phyloP scores from a whole-genome alignment of 2,888 invertebrate genomes.

The Morpho deidamia region DNA sequence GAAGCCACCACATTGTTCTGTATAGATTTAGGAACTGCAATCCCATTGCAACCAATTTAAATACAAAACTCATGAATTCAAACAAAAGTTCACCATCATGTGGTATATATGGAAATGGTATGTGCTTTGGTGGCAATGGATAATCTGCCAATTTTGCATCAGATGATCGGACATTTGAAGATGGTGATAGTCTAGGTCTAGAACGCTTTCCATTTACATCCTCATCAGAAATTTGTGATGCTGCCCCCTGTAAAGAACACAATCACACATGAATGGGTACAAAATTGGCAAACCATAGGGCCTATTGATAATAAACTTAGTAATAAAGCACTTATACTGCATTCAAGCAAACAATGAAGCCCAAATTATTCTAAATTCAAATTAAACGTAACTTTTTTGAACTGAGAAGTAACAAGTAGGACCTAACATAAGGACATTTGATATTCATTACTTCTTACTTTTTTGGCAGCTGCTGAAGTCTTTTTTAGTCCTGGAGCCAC shows the following conservation, averaged over 20 bases:
- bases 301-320: no score
- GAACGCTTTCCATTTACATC: constrained; percentile 52
- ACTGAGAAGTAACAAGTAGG: no score
- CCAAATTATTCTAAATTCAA: no score
- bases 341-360: no score
- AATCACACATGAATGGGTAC: no score
- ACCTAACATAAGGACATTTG: no score
- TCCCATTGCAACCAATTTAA: constrained; percentile 86
- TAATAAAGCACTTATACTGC: no score
- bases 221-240: constrained; percentile 44
- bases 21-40: constrained; percentile 97
- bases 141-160: constrained; percentile 51
- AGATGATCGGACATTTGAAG: constrained; percentile 30
- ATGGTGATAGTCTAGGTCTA: constrained; percentile 37
- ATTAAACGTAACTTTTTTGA: no score
- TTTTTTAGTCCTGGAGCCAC: constrained; percentile 63
- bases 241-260: constrained; percentile 33
- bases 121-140: constrained; percentile 85
- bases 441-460: constrained; percentile 39
- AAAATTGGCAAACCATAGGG: no score
- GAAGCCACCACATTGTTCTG: constrained; percentile 98
- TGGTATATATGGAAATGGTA: constrained; percentile 88
- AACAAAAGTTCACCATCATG: constrained; percentile 89
- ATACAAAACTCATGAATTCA: constrained; percentile 90
- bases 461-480: constrained; percentile 50